Evolutionary conservation across 2,888 invertebrate genomes (phyloP).

Genomic region (Apantesis nais): DNA sequence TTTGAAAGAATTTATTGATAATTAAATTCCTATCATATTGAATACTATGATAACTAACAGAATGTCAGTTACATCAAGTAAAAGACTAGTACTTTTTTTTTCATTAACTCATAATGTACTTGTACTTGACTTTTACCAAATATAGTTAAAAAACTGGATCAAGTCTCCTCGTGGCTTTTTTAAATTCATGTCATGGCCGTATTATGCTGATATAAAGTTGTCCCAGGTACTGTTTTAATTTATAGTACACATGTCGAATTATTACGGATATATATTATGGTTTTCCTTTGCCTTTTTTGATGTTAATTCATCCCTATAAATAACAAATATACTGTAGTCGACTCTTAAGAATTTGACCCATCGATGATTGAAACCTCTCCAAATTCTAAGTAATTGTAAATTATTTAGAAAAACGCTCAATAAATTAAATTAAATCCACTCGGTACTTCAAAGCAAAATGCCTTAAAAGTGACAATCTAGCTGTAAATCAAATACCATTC

Average conservation of each 20-base stretch:
- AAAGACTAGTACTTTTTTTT: not conserved
- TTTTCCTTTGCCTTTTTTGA: not conserved
- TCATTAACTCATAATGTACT: not conserved
- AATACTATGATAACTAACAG: not conserved
- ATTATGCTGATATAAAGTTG: not conserved
- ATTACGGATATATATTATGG: too few relatives aligned
- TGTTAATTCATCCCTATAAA: not conserved
- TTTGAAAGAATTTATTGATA: too few relatives aligned
- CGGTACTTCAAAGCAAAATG: not conserved
- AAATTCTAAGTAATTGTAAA: not conserved
- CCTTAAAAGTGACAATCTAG: not conserved
- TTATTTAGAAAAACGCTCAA: not conserved
- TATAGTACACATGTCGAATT: too few relatives aligned
- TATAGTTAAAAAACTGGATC: not conserved
- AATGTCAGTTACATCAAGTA: not conserved
- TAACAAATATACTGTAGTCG: not conserved
- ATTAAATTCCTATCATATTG: not conserved
- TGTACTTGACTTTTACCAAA: slow-evolving; percentile 2
- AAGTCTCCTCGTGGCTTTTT: not conserved
- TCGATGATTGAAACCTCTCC: not conserved
- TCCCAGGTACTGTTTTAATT: not conserved
- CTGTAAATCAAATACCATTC: not conserved
- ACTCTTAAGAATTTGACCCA: too few relatives aligned
- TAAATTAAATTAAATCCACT: not conserved
- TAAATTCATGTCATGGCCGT: not conserved